These are phyloP conservation scores for Agriopis leucophaearia DNA, from an alignment of 2,888 invertebrate species.

Conservation along the genomic window DNA sequence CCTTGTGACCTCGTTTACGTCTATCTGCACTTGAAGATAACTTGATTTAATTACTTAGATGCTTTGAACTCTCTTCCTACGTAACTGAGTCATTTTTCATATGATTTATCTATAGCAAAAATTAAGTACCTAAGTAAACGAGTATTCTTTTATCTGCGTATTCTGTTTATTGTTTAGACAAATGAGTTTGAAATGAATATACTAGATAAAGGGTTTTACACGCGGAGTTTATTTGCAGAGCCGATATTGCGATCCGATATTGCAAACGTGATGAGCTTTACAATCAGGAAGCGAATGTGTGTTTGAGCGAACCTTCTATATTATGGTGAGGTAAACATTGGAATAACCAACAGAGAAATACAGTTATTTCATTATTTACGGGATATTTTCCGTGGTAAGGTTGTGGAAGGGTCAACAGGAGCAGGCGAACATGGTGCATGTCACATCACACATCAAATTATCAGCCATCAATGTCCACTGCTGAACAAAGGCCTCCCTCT, in stretches of 20 bases:
- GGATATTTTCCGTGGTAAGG: too few relatives aligned
- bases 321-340: constrained; percentile 1
- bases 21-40: constrained; percentile 11
- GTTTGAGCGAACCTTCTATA: background rate
- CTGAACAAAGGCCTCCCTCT: too few relatives aligned
- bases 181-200: constrained; percentile 29
- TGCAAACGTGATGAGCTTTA: constrained; percentile 29
- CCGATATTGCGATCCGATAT: constrained; percentile 28
- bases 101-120: too few relatives aligned
- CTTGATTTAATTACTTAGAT: background rate
- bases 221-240: constrained; percentile 20
- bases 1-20: constrained; percentile 20
- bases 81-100: background rate
- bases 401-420: too few relatives aligned
- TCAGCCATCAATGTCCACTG: too few relatives aligned
- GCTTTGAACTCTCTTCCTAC: constrained; percentile 6
- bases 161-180: constrained; percentile 27
- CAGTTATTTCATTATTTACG: too few relatives aligned
- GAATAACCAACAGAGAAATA: background rate
- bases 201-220: constrained; percentile 14
- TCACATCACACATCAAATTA: too few relatives aligned
- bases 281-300: constrained; percentile 14
- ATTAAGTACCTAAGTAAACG: too few relatives aligned
- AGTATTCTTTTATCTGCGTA: background rate
- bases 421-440: too few relatives aligned